Evolutionary conservation across 2,113 vertebrate genomes (phyloP).

Genomic region (Pygathrix nemaeus): DNA sequence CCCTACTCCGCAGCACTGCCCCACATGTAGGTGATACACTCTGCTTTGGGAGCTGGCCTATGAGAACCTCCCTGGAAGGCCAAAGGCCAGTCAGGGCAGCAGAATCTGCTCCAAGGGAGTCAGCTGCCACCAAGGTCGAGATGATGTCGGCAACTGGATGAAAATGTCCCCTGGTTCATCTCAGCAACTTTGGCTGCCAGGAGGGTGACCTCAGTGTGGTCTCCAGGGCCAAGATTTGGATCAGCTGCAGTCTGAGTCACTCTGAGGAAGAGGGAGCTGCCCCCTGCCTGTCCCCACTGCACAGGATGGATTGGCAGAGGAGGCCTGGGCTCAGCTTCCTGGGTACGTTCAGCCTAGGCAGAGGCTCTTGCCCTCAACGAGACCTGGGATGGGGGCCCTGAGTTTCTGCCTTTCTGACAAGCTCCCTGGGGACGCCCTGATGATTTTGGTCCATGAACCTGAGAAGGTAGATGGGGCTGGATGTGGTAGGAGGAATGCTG

Average conservation of each 20-base stretch:
- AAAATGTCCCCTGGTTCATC: conserved; percentile 27
- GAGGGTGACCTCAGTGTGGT: conserved; percentile 49
- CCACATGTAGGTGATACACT: background rate
- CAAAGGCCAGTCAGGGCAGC: background rate
- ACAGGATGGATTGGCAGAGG: background rate
- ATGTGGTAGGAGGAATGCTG: background rate
- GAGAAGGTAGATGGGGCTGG: background rate
- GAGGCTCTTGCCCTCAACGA: no score
- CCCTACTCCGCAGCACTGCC: background rate
- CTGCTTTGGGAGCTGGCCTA: background rate
- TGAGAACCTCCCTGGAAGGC: background rate
- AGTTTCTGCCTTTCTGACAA: background rate
- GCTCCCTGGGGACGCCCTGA: background rate
- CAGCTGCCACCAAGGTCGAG: background rate
- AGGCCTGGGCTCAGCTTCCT: background rate
- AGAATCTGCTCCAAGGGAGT: background rate
- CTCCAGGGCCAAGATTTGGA: background rate
- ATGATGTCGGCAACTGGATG: conserved; percentile 18
- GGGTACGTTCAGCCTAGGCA: background rate
- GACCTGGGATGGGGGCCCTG: background rate
- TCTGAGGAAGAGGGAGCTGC: background rate
- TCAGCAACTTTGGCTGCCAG: background rate
- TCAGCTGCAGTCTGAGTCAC: conserved; percentile 32
- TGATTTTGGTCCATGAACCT: rapidly evolving
- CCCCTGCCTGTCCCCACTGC: background rate